A percentile compares a stretch with the other conserved stretches of the same genome.
Evolutionary conservation across 2,888 invertebrate genomes (phyloP).

Genomic region (Augiades crinisus): DNA sequence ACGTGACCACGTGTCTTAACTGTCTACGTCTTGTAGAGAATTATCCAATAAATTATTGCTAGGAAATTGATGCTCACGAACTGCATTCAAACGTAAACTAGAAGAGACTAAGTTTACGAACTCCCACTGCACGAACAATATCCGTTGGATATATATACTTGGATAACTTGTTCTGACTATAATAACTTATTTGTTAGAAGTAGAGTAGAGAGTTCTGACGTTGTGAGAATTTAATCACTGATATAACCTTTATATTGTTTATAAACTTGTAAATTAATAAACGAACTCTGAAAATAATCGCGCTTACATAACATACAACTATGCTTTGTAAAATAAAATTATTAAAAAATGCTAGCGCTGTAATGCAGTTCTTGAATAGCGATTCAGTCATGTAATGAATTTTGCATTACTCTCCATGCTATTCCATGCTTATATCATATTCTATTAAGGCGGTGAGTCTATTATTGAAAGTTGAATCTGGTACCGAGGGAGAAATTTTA

Average conservation of each 20-base stretch:
- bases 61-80: constrained; percentile 11
- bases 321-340: too few relatives aligned
- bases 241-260: too few relatives aligned
- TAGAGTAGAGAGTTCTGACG: too few relatives aligned
- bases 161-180: neutral
- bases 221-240: too few relatives aligned
- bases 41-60: neutral
- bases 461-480: constrained; percentile 32
- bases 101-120: constrained; percentile 2
- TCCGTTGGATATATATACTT: neutral
- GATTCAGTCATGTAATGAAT: neutral
- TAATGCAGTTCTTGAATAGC: too few relatives aligned
- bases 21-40: neutral
- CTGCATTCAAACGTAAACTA: constrained; percentile 14
- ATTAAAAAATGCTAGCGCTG: neutral
- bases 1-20: too few relatives aligned
- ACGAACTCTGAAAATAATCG: too few relatives aligned
- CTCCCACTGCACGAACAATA: neutral
- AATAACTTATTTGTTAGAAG: neutral
- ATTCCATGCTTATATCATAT: constrained; percentile 23
- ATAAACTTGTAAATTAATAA: too few relatives aligned
- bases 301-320: too few relatives aligned
- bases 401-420: neutral
- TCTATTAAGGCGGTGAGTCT: constrained; percentile 32
- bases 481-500: constrained; percentile 30